A percentile compares a stretch with the other conserved stretches of the same genome.
phyloP scores from a whole-genome alignment of 2,797 vertebrate genomes.

The Podarcis siculus region DNA sequence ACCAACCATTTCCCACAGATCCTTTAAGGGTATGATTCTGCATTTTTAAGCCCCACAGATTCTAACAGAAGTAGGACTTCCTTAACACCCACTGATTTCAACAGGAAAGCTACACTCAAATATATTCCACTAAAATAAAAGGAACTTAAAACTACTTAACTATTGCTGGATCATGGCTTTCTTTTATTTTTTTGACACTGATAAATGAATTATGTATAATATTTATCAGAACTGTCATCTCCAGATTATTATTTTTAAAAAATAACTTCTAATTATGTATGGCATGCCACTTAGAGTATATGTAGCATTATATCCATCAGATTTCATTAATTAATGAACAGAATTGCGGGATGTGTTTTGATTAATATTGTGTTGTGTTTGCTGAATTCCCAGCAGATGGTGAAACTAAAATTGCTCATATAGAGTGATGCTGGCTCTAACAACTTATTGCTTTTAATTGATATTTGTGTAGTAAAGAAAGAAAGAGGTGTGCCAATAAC shows the following conservation, averaged over 20 bases:
- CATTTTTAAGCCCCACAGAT: too few relatives aligned
- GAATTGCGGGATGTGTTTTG: slow-evolving; percentile 48
- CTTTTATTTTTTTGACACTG: neutral
- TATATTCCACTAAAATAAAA: neutral
- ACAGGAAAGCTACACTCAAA: neutral
- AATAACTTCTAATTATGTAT: neutral
- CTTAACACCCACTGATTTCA: neutral
- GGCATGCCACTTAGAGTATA: slow-evolving; percentile 19
- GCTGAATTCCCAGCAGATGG: slow-evolving; percentile 57
- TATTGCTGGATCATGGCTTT: neutral
- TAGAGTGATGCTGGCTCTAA: neutral
- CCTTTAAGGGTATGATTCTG: neutral
- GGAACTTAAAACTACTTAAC: neutral
- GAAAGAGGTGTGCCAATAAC: neutral
- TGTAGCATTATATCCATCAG: neutral
- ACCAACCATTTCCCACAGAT: neutral
- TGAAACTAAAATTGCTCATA: slow-evolving; percentile 30
- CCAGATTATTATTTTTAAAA: neutral
- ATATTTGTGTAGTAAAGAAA: neutral
- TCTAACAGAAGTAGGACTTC: neutral
- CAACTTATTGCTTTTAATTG: neutral
- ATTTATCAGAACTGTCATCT: slow-evolving; percentile 4
- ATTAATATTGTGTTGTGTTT: slow-evolving; percentile 54
- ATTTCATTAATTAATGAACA: slow-evolving; percentile 45
- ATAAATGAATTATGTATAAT: neutral